phyloP scores from a whole-genome alignment of 2,113 vertebrate species.

The Montifringilla adamsi region DNA sequence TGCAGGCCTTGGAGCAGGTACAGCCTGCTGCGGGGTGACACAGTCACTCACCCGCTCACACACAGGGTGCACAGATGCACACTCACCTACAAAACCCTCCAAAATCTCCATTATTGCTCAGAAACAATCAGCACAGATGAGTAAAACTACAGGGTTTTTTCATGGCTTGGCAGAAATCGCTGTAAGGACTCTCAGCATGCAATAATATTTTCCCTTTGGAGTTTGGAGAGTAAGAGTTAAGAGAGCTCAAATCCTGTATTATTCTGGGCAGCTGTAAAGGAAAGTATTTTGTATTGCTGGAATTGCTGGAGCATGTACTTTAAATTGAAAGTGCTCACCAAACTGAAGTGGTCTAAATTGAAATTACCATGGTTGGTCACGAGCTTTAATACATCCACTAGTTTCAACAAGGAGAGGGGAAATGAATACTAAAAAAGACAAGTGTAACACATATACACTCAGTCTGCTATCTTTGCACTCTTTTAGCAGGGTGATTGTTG shows the following conservation, averaged over 20 bases:
- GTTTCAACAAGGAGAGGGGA: neutral
- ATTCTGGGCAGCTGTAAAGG: constrained; percentile 61
- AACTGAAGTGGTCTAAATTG: neutral
- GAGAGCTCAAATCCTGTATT: constrained; percentile 57
- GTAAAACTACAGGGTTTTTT: neutral
- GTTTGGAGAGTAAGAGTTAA: constrained; percentile 43
- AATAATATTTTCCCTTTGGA: constrained; percentile 52
- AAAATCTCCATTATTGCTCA: neutral
- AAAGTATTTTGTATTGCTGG: constrained; percentile 55
- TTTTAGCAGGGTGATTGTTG: neutral
- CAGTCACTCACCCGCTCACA: rapidly evolving
- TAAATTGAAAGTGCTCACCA: neutral
- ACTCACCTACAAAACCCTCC: neutral
- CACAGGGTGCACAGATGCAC: neutral
- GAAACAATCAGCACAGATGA: neutral
- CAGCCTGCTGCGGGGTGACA: neutral
- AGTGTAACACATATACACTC: neutral
- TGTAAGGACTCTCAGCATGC: neutral
- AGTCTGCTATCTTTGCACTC: neutral
- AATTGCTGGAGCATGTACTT: constrained; percentile 20
- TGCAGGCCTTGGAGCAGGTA: neutral
- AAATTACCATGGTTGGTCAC: neutral
- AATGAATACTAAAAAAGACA: neutral
- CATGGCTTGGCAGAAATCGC: neutral
- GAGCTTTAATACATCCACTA: neutral